A percentile compares a stretch with the other conserved stretches of the same genome.
Evolutionary conservation across 2,888 invertebrate genomes (phyloP).

Genomic region (Melanchra persicariae): DNA sequence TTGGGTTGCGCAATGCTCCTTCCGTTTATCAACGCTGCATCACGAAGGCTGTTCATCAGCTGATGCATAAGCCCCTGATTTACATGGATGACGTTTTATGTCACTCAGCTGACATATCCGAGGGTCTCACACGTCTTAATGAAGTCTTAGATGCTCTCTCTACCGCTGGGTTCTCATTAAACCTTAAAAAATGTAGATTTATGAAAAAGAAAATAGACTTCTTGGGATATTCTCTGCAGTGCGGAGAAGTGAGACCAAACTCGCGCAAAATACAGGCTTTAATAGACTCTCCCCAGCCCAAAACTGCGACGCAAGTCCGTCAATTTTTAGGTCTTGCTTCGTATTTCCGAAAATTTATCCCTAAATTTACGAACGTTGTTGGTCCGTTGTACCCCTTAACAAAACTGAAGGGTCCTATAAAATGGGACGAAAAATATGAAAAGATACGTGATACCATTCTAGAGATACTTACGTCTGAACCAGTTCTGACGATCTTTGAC

Average conservation of each 20-base stretch:
- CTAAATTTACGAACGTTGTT: neutral
- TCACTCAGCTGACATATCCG: neutral
- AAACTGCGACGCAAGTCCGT: constrained; percentile 45
- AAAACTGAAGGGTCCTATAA: constrained; percentile 1
- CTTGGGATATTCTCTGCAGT: constrained; percentile 44
- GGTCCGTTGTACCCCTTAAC: constrained; percentile 59
- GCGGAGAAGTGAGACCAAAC: constrained; percentile 56
- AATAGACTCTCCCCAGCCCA: constrained; percentile 27
- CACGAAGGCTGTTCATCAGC: neutral
- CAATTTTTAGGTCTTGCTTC: constrained; percentile 61
- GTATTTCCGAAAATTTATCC: constrained; percentile 56
- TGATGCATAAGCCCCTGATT: too few species aligned
- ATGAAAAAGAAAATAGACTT: constrained; percentile 40
- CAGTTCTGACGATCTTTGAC: too few species aligned
- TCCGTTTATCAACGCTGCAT: constrained; percentile 12
- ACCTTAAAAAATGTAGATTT: constrained; percentile 39
- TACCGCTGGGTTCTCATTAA: constrained; percentile 9
- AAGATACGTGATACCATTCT: too few species aligned
- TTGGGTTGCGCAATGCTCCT: constrained; percentile 5
- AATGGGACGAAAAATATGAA: too few species aligned
- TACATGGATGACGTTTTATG: constrained; percentile 5
- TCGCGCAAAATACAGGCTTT: constrained; percentile 55
- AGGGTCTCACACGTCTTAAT: constrained; percentile 23
- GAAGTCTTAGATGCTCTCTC: constrained; percentile 32
- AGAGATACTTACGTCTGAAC: too few species aligned